Base-by-base conservation (phyloP, 1,140 invertebrate species). In the Zaprionus tsacasi region DNA sequence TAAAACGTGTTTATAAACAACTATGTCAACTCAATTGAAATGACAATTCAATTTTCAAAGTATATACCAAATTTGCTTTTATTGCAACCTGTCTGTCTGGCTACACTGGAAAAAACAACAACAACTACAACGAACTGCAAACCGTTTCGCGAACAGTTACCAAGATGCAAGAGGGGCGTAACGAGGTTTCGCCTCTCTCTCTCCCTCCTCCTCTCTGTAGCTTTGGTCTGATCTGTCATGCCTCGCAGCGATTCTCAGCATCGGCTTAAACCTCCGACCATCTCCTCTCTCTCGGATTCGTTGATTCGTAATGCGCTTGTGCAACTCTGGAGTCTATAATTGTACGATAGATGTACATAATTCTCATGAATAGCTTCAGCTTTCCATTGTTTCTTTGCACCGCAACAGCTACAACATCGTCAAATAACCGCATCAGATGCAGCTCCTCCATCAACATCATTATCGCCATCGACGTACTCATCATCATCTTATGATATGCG, bases 241-340 rank as follows among this genome's bases (percentile, higher is more conserved):
- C 45, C 45, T 50, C 17, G 11, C 17, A 25, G 45, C 17, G 4
- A 25, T 50, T 50, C 45, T 50, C 45, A 50, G 17, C 45, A 21
- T 50, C 4, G 45, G 45, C 17, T 50, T 17, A 25, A 6, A 17
- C 45, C 17, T 21, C 17, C 0, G 12, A 1, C 17, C 45, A 12
- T 5, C 17, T 11, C 17, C 11, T 50, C 21, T 10, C 11, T 50
- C 45, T 50, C 45, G 25, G 17, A 50, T 50, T 50, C 45, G 45
- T 25, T 50, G 17, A 50, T 50, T 50, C 21, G 45, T 25, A 25
- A 50, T 50, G 45, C 45, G 21, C 45, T 50, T 50, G 17, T 50
- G 45, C 45, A 50, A 50, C 45, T 50, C 45, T 12, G 17, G 15
- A 50, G 45, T 50, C 45, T 50, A 50, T 50, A 50, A 50, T 50